Evolutionary conservation across 2,113 vertebrate genomes (phyloP).

Genomic region (Calidris pygmaea): DNA sequence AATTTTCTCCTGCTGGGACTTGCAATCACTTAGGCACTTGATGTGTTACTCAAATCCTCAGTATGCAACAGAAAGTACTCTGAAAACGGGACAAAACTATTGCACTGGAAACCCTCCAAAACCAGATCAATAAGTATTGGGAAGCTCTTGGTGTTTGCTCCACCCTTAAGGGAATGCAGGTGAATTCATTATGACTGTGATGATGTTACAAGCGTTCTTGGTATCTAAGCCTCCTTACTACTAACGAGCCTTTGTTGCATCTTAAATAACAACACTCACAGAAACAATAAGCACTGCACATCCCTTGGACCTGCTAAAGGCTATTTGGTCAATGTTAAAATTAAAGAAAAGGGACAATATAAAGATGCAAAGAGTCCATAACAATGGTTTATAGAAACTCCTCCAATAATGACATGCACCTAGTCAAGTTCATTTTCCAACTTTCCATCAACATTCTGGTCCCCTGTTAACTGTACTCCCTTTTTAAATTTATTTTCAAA

Average conservation of each 20-base stretch:
- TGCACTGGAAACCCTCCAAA: constrained; percentile 19
- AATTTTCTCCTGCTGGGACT: neutral
- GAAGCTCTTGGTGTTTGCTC: neutral
- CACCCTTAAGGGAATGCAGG: neutral
- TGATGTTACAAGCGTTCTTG: neutral
- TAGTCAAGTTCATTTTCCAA: neutral
- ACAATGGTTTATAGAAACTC: neutral
- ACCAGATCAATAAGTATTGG: neutral
- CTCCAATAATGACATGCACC: neutral
- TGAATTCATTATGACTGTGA: neutral
- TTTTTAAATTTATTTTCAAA: neutral
- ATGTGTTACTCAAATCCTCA: neutral
- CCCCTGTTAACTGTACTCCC: neutral
- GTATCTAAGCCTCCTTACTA: neutral
- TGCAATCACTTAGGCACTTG: neutral
- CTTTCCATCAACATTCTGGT: neutral
- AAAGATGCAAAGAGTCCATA: neutral
- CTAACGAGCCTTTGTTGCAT: neutral
- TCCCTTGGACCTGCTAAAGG: neutral
- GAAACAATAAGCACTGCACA: neutral
- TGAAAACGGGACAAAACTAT: neutral
- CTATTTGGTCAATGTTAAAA: neutral
- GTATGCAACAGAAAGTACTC: neutral
- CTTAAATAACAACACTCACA: neutral
- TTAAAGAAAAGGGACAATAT: neutral